Evolutionary conservation across 2,797 vertebrate species (phyloP), one percentile per base, ranked within the genome.

Genomic region (Coregonus suidteri): DNA sequence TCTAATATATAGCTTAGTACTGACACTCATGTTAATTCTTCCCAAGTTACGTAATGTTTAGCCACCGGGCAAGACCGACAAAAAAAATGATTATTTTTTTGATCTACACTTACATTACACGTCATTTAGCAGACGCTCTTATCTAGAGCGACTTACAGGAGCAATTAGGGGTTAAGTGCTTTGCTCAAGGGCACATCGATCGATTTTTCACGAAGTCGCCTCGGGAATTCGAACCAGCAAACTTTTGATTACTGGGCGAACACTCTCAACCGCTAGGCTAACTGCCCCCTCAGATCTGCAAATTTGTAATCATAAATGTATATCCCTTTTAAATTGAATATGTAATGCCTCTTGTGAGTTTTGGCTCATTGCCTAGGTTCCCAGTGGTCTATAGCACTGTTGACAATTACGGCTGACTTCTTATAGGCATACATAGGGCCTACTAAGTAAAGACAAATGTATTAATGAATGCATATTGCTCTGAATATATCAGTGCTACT

Each of bases 271-370:
- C 9, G 41, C 41, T 47, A 47, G 41, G 41, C 11, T 13, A 47
- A 47, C 41, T 47, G 41, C 9, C 41, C 2, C 41, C 41, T 47
- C 82, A 51, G 54, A 84, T 82, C 51, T 68, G 52, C 77, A 77
- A 79, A 77, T 77, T 82, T 81, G 6, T 51, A 72, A 76, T 15
- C 77, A 76, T 59, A 6, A 75, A 75, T 71, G 71, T 9, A 47
- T 16, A 1, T 2, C 20, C 69, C 16, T 20, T 62, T 30, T 69
- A 18, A 69, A 69, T 69, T 31, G 25, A 34, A 13, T 47, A 47
- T 47, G 9, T 13, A 13, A 47, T 9, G 41, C 2, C 41, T 34
- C 13, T 18, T 69, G 3, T 47, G 7, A 9, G 11, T 54, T 72
- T 54, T n/a, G 18, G 25, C 71, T 73, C 71, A 73, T 7, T 67